Evolutionary conservation across 2,797 vertebrate species (phyloP).

Genomic region (Acanthurus leucopareius): DNA sequence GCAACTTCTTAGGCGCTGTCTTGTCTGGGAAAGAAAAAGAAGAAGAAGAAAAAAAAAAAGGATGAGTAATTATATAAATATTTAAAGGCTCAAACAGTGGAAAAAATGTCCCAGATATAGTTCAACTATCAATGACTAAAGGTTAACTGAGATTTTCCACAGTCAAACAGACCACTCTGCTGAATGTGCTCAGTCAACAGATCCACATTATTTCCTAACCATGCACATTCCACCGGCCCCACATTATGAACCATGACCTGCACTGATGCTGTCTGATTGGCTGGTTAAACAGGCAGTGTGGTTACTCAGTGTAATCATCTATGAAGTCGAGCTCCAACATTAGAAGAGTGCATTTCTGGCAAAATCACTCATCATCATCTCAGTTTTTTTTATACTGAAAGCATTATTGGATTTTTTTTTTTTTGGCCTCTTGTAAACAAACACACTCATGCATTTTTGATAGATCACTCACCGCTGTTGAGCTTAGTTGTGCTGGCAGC

Average conservation of each 20-base stretch:
- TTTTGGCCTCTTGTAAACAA: constrained; percentile 23
- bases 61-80: constrained; percentile 39
- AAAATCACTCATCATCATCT: constrained; percentile 33
- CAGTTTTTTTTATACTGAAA: constrained; percentile 14
- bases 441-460: constrained; percentile 38
- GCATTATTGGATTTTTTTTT: constrained; percentile 16
- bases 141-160: constrained; percentile 71
- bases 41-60: constrained; percentile 13
- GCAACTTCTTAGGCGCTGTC: constrained; percentile 67
- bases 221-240: constrained; percentile 73
- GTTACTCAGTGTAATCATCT: constrained; percentile 75
- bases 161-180: constrained; percentile 54
- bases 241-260: constrained; percentile 74
- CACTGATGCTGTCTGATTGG: constrained; percentile 67
- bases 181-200: constrained; percentile 76
- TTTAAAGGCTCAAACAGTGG: constrained; percentile 39
- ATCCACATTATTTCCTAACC: constrained; percentile 70
- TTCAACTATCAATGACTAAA: constrained; percentile 59
- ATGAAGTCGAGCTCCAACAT: constrained; percentile 41
- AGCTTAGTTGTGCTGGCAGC: constrained; percentile 71
- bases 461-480: constrained; percentile 77
- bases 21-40: constrained; percentile 66
- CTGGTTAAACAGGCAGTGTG: constrained; percentile 38
- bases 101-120: constrained; percentile 37
- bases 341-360: neutral